Conservation (phyloP, 1,140 invertebrate genomes). For the Drosophila pallidifrons region DNA sequence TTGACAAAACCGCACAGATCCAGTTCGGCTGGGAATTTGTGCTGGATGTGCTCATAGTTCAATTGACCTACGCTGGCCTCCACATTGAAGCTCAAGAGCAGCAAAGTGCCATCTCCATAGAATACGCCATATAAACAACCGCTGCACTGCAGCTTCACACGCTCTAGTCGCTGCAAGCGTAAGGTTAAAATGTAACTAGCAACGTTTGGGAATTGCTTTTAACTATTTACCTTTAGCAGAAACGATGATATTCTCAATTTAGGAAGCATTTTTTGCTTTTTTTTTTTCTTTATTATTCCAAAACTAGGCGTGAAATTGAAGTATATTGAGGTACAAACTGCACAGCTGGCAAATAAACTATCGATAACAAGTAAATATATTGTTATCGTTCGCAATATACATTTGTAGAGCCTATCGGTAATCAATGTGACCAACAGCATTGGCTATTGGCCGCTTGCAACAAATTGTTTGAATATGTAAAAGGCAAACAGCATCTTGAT, state of each 20-base stretch:
- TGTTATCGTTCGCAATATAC: slow-evolving; percentile 33
- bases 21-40: slow-evolving; percentile 90
- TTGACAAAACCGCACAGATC: slow-evolving; percentile 90
- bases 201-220: not conserved
- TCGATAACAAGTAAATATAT: slow-evolving; percentile 42
- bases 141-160: slow-evolving; percentile 86
- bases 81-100: slow-evolving; percentile 88
- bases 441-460: not conserved
- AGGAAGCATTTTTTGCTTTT: slow-evolving; percentile 83
- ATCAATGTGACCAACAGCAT: slow-evolving; percentile 25
- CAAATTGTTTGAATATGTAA: not conserved
- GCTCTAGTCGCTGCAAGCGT: slow-evolving; percentile 86
- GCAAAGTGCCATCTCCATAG: slow-evolving; percentile 88
- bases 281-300: slow-evolving; percentile 53
- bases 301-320: slow-evolving; percentile 33
- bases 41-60: slow-evolving; percentile 87
- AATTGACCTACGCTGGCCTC: slow-evolving; percentile 86
- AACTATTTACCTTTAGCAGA: slow-evolving; percentile 84
- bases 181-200: not conserved
- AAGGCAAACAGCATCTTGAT: slow-evolving; percentile 11
- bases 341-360: slow-evolving; percentile 73
- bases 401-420: slow-evolving; percentile 13
- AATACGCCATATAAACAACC: slow-evolving; percentile 91
- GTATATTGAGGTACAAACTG: slow-evolving; percentile 55
- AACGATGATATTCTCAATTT: slow-evolving; percentile 85